Evolutionary conservation across 2,888 invertebrate species (phyloP).

Genomic region (Thysanoteuthis rhombus): DNA sequence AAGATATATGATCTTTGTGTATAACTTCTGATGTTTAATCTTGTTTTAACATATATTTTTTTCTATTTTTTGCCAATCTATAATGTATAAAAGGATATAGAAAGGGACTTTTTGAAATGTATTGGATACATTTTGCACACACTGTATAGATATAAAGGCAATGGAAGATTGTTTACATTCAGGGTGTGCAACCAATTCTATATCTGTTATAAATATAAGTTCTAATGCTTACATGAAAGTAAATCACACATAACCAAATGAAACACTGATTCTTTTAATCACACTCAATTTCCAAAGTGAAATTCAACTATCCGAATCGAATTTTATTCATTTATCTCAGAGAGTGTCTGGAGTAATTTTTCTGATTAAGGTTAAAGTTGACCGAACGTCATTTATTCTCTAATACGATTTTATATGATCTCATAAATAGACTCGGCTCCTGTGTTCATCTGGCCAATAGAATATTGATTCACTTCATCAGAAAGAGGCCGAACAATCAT

Average conservation of each 20-base stretch:
- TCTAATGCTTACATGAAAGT: background rate
- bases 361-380: background rate
- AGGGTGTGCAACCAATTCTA: too few relatives aligned
- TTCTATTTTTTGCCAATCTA: too few relatives aligned
- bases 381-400: background rate
- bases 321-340: background rate
- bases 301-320: background rate
- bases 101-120: too few relatives aligned
- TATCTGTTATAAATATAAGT: background rate
- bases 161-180: too few relatives aligned
- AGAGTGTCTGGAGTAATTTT: background rate
- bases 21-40: too few relatives aligned
- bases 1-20: too few relatives aligned
- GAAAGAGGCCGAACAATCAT: background rate
- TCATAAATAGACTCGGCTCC: background rate
- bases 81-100: too few relatives aligned
- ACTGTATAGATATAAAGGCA: background rate
- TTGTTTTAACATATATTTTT: too few relatives aligned
- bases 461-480: background rate
- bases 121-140: too few relatives aligned
- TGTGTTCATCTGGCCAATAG: background rate
- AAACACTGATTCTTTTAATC: background rate
- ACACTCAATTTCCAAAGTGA: background rate
- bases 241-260: background rate
- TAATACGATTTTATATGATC: background rate